A percentile compares a stretch with the other conserved stretches of the same genome.
Conservation (phyloP, 2,113 vertebrate species). For the Penelope pileata region DNA sequence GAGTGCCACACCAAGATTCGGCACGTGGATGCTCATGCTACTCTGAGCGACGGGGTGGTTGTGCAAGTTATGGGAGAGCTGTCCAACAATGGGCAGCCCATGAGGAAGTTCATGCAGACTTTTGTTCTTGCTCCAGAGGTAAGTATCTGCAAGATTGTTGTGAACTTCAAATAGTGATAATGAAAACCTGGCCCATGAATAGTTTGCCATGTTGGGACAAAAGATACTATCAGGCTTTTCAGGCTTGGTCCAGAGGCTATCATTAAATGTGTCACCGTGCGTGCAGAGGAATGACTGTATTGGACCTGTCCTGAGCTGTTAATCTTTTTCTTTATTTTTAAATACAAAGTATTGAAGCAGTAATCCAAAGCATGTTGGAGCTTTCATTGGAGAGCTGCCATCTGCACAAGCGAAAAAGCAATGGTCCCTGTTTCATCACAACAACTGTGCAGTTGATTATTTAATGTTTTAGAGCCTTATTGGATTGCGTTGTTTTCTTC, state of each 20-base stretch:
- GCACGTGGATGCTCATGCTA: conserved; percentile 96
- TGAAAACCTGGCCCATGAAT: background rate
- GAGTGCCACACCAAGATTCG: conserved; percentile 99
- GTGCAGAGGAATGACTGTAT: background rate
- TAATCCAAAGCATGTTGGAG: background rate
- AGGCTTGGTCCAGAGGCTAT: background rate
- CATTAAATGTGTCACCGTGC: background rate
- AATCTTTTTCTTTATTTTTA: background rate
- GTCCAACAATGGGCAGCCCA: conserved; percentile 94
- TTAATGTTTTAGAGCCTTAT: background rate
- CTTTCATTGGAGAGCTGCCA: background rate
- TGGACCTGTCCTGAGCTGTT: background rate
- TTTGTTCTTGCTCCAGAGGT: conserved; percentile 98
- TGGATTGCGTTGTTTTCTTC: background rate
- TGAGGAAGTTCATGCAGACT: conserved; percentile 99
- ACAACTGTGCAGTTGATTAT: background rate
- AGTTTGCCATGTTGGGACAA: background rate
- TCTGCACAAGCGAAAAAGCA: background rate
- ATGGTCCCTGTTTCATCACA: fast-evolving
- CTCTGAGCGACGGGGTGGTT: conserved; percentile 93
- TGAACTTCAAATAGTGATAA: background rate
- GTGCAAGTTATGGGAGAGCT: conserved; percentile 97
- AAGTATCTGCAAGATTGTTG: background rate
- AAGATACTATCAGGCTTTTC: background rate
- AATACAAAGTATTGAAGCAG: background rate